These are phyloP conservation scores for Mesorhabditis sp. DNA, from an alignment of 2,888 invertebrate genomes.

Conservation along the genomic window DNA sequence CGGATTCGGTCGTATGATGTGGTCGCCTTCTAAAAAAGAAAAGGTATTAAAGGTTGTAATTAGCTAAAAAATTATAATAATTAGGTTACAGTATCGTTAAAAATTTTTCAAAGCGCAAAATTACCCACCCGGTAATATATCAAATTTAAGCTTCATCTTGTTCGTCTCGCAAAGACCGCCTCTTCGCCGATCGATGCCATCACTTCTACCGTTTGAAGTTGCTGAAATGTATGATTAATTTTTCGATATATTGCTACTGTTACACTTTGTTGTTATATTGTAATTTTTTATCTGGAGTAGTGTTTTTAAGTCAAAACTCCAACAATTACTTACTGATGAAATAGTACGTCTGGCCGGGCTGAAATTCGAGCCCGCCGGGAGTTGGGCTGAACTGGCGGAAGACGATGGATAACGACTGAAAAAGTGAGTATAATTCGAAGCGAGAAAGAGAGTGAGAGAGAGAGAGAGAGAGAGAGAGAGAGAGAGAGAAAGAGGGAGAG, in stretches of 20 bases:
- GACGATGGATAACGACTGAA: slow-evolving; percentile 33
- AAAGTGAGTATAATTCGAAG: neutral
- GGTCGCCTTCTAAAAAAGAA: neutral
- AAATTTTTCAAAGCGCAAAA: neutral
- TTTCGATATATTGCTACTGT: neutral
- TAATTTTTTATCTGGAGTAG: neutral
- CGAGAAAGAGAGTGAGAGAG: neutral
- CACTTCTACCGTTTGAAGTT: slow-evolving; percentile 49
- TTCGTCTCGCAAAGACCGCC: slow-evolving; percentile 48
- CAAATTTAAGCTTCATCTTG: slow-evolving; percentile 57
- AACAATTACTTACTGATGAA: slow-evolving; percentile 50
- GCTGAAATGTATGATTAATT: slow-evolving; percentile 35
- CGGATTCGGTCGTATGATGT: slow-evolving; percentile 20
- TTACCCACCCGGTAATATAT: slow-evolving; percentile 30
- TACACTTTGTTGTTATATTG: neutral
- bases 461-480: too few species aligned
- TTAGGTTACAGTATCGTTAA: neutral
- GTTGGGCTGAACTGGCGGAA: slow-evolving; percentile 55
- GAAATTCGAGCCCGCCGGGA: slow-evolving; percentile 53
- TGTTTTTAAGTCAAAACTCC: neutral
- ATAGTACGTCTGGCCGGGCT: slow-evolving; percentile 51
- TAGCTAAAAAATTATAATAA: neutral
- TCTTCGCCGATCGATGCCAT: slow-evolving; percentile 47
- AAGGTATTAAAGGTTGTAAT: neutral
- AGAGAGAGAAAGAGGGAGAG: too few species aligned